Base-by-base conservation (phyloP, 2,888 invertebrate species). In the Eutolmus rufibarbis region DNA sequence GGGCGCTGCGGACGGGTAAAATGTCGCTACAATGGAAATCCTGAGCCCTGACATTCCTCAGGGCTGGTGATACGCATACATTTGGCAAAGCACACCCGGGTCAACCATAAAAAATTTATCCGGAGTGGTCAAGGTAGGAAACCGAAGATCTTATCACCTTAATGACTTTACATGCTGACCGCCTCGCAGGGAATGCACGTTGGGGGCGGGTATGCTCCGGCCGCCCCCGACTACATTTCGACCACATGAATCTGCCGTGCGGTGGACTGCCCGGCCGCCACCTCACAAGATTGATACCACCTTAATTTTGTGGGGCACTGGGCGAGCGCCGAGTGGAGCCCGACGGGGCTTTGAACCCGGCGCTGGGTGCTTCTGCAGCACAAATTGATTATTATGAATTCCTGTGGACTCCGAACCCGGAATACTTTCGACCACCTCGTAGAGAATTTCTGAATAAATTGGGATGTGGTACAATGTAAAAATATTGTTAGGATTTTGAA, bases 131-230 rank as follows among this genome's bases (percentile, higher is more conserved):
- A 87, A 87, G 87, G 87, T 87, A 87, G 74, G 40, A 82, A 46
- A 51, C 43, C 87, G 31, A 87, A 87, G 87, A 87, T 87, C 87
- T 87, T 87, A 87, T 87, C 87, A 76, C 87, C 79, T 87, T 87
- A 87, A 87, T 87, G 87, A 87, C 57, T 87, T 87, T 82, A 87
- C 81, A 87, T 87, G 81, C 82, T 76, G 81, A 51, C 74, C 74
- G 57, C 87, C 66, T 86, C 85, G 85, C 28, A 74, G 74, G 85
- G 85, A 85, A 85, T 85, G 85, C 85, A 85, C 46, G 85, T 85
- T 46, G 37, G 34, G 34, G 40, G n/a, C n/a, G 37, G 57, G 31
- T 82, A 57, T 76, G 37, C 57, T 57, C 28, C 66, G 34, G 66
- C 12, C 57, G 34, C 34, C 66, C 34, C 19, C 37, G 12, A 57